Conservation (phyloP, 2,797 vertebrate genomes). For the Notoglanidium macrostoma region DNA sequence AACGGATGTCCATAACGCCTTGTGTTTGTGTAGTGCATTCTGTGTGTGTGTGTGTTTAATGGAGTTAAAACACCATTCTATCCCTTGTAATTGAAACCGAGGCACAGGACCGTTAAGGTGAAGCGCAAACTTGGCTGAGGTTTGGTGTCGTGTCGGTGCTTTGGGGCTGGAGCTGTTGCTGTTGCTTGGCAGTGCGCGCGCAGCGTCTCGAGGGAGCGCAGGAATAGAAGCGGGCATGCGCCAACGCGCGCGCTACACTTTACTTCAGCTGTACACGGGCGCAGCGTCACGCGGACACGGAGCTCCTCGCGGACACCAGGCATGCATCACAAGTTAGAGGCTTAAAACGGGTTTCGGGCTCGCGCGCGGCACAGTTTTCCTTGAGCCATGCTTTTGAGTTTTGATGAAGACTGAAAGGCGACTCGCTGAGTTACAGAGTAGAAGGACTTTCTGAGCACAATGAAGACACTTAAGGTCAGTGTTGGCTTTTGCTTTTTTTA, state of each 20-base stretch:
- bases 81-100: constrained; percentile 16
- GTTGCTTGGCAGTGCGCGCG: constrained; percentile 60
- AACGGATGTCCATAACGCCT: not conserved
- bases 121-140: constrained; percentile 32
- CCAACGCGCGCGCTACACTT: constrained; percentile 12
- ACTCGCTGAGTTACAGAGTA: constrained; percentile 21
- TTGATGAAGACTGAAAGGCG: not conserved
- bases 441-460: constrained; percentile 40
- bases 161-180: constrained; percentile 36
- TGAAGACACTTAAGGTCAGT: constrained; percentile 56
- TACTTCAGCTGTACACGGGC: constrained; percentile 14
- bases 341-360: not conserved
- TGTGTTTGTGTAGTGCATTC: not conserved
- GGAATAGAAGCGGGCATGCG: constrained; percentile 53
- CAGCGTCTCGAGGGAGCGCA: constrained; percentile 54
- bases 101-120: not conserved
- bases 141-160: constrained; percentile 23
- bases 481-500: not conserved
- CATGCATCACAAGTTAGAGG: not conserved
- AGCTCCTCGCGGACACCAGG: not conserved
- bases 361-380: not conserved
- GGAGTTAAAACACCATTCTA: constrained; percentile 1
- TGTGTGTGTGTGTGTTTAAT: not conserved
- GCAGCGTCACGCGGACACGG: constrained; percentile 10
- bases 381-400: constrained; percentile 29